A percentile compares a stretch with the other conserved stretches of the same genome.
Conservation (phyloP, 2,888 invertebrate genomes). For the Scaptodrosophila latifasciaeformis region DNA sequence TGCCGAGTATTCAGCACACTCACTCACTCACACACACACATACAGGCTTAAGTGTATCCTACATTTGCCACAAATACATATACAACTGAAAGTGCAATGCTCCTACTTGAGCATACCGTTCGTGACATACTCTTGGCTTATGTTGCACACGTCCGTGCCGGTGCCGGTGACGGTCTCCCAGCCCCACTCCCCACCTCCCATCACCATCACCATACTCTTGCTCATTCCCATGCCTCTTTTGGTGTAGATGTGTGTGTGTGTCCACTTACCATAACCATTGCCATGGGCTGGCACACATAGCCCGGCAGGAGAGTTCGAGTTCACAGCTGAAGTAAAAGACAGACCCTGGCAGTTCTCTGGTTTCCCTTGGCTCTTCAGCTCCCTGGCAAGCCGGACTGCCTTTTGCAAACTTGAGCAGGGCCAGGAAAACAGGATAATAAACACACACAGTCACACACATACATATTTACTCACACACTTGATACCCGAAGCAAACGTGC, state of each 20-base stretch:
- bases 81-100: conserved; percentile 56
- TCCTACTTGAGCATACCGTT: conserved; percentile 63
- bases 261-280: not conserved
- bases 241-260: too few species aligned
- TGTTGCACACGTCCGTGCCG: conserved; percentile 23
- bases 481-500: conserved; percentile 42
- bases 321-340: too few species aligned
- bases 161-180: too few species aligned
- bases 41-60: not conserved
- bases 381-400: too few species aligned
- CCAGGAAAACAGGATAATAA: conserved; percentile 51
- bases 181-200: too few species aligned
- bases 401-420: conserved; percentile 12
- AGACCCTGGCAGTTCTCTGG: conserved; percentile 18
- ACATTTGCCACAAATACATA: conserved; percentile 5
- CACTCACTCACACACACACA: not conserved
- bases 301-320: too few species aligned
- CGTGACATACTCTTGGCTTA: conserved; percentile 65
- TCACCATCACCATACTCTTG: too few species aligned
- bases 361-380: conserved; percentile 45
- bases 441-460: conserved; percentile 11
- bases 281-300: conserved; percentile 13
- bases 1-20: conserved; percentile 9
- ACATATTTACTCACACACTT: conserved; percentile 20
- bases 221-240: too few species aligned